Evolutionary conservation across 2,888 invertebrate species (phyloP), one percentile per base, ranked within the genome.

Genomic region (Yponomeuta plumbellus): DNA sequence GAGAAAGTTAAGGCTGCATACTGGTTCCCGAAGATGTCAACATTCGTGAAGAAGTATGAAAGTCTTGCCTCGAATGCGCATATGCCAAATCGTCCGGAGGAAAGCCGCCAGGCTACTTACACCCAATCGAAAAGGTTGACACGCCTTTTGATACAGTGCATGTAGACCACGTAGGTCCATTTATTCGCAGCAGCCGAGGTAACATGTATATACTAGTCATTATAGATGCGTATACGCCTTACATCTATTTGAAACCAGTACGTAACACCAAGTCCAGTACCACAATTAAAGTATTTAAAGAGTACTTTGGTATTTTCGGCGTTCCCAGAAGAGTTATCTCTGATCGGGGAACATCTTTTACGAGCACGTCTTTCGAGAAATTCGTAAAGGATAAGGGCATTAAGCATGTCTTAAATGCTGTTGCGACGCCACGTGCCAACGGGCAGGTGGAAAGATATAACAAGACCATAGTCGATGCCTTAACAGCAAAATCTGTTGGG

Each of bases 1-100:
- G 62, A 71, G 23, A 69, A 70, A 10, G 69, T 75, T 1, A 65
- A 59, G 34, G 34, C 65, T 21, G 26, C 61, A 26, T 75, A 66
- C 67, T 76, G 75, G 75, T 63, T 63, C 20, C n/a, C 63, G 8
- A 63, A 40, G 40, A 63, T 63, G 65, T 11, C 34, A n/a, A 13
- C 20, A 17, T 65, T 65, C 34, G 56, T 64, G 10, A 64, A 64
- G 22, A 64, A 64, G 22, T 64, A 64, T 39, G 64, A 13, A 11
- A 20, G 22, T 66, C 66, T 13, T 66, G 66, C 61, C 61, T 66
- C 4, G 61, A 66, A 20, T 66, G 62, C 40, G 59, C 66, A 1
- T 52, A 59, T 44, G 17, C 66, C 58, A 66, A 66, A 62, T 11
- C 20, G n/a, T 22, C 66, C 5, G 52, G 22, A 11, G 66, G 66